Evolutionary conservation across 2,797 vertebrate genomes (phyloP), one percentile per base, ranked within the genome.

Genomic region (Bovichtus variegatus): DNA sequence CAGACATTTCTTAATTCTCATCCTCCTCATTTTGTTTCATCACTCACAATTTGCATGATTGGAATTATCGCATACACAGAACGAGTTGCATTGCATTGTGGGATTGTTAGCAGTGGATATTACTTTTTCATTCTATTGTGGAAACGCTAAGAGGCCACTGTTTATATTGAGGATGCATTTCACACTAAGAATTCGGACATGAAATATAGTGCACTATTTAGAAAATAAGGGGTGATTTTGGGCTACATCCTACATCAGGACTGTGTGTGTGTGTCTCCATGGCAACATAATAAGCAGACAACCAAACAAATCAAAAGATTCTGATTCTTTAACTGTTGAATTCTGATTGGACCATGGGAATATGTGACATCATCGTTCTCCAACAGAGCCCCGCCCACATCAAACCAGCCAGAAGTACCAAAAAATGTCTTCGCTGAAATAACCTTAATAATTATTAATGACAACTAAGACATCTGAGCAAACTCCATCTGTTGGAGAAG

Each of bases 1-100:
- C 21, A 71, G 46, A 41, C 38, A 54, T 41, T 0, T 55, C 29
- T 49, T 55, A 72, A 83, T 25, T n/a, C 31, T 31, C 31, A 83
- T 25, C n/a, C 31, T 31, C 31, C 31, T 34, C 31, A 23, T 60
- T 68, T 53, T 6, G 18, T n/a, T 27, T 63, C 15, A 38, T 82
- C 5, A 12, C 59, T 41, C 41, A 72, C n/a, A n/a, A 15, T 7
- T 27, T 40, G n/a, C 34, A 16, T 2, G 21, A 15, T 31, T 51
- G 5, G 12, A 2, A 54, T 41, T 50, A 58, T 43, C 29, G 1
- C 12, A 21, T 40, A 23, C 23, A 64, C 6, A 27, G 34, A 57
- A 38, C 19, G 2, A 12, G 60, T 62, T 47, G 47, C 43, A 21
- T 51, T 41, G 38, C 38, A 63, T 21, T 66, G 23, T 53, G 19